Conservation (phyloP, 64 coral and sea anemone species). For the Actinia tenebrosa region DNA sequence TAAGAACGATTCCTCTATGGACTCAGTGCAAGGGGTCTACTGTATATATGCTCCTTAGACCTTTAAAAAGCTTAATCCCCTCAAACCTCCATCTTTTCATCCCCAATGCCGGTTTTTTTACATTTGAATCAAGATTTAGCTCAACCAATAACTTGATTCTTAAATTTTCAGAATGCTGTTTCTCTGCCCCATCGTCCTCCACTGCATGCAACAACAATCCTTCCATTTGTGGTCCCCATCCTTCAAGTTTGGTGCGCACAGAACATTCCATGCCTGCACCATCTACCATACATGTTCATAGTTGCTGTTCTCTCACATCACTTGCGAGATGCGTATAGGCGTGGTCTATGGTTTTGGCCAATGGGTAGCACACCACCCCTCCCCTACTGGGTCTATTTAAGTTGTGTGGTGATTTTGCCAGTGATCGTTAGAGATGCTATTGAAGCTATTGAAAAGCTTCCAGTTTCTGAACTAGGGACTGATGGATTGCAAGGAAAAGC, state of each 20-base stretch:
- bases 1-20: no score
- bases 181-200: constrained; percentile 49
- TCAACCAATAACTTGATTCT: no score
- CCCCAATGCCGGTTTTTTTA: no score
- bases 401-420: constrained; percentile 46
- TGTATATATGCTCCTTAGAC: no score
- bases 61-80: no score
- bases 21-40: no score
- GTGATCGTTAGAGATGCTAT: constrained; percentile 22
- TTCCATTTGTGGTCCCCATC: constrained; percentile 47
- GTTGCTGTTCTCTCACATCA: constrained; percentile 83
- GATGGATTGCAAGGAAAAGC: not conserved
- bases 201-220: constrained; percentile 72
- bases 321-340: constrained; percentile 70
- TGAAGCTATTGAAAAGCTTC: constrained; percentile 11
- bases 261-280: constrained; percentile 41
- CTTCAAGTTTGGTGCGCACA: constrained; percentile 66
- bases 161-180: constrained; percentile 50
- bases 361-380: constrained; percentile 66
- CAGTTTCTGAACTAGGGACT: not conserved
- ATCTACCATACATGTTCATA: constrained; percentile 65
- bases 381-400: constrained; percentile 78
- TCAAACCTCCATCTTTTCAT: no score
- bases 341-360: constrained; percentile 93
- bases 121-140: no score